Evolutionary conservation across 2,888 invertebrate genomes (phyloP), one percentile per base, ranked within the genome.

Genomic region (Glaucopsyche alexis): DNA sequence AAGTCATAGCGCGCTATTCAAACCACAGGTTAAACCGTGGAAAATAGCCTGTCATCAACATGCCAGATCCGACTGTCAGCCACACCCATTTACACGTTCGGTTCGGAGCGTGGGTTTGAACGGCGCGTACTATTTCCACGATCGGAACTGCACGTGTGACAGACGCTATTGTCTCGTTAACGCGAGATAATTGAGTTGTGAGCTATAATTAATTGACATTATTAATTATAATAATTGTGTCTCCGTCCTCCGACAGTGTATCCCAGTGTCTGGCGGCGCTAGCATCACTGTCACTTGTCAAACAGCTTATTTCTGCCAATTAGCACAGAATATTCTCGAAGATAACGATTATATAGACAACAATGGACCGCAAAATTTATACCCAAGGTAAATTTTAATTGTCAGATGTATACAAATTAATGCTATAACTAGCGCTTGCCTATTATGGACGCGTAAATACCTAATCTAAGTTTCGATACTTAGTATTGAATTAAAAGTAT

Each of bases 241-340:
- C 65, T 60, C 71, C 72, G 73, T 29, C 29, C 42, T 42, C 42
- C 42, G 42, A 55, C 74, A 76, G 80, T 80, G 78, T 81, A 82
- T 81, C 84, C 85, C 81, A 81, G 83, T 82, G 81, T 80, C 74
- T 81, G 79, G 83, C 80, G 88, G 87, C 90, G 88, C 88, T 87
- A 84, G 77, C 74, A 75, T 73, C 74, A 66, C 80, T 85, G 87
- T 85, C 88, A 87, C 84, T 83, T 84, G 82, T 85, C 83, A 83
- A 83, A 29, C 29, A 29, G 78, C 83, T 83, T 84, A 86, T 87
- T 85, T 79, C 76, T 79, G 78, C 83, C 82, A 86, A 86, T 89
- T 87, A 86, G 85, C 81, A 81, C 80, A 77, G 79, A 85, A 83
- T 80, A 81, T 84, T 84, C 87, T 82, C 80, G 77, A 72, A 75